These are phyloP conservation scores for Caenorhabditis becei DNA, from an alignment of 2,888 invertebrate genomes.

Conservation along the genomic window DNA sequence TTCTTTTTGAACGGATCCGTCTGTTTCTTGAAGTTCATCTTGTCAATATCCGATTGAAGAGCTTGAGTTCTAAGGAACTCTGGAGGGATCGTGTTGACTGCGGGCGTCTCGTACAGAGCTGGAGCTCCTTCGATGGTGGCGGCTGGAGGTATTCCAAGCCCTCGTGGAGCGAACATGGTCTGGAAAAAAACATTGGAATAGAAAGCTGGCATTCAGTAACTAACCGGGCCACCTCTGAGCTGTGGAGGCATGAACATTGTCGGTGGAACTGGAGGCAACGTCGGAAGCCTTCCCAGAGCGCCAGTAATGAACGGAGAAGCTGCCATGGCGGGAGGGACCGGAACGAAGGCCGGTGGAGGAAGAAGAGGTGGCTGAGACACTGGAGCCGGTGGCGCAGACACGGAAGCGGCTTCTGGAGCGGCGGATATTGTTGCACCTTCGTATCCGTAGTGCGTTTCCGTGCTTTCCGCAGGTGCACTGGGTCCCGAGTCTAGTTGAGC, in stretches of 20 bases:
- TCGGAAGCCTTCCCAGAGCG: conserved; percentile 22
- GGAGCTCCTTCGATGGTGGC: conserved; percentile 67
- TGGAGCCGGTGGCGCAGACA: conserved; percentile 13
- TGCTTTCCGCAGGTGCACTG: conserved; percentile 1
- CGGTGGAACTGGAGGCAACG: conserved; percentile 48
- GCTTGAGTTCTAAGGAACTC: conserved; percentile 56
- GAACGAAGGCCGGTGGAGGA: conserved; percentile 37
- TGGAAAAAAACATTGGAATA: conserved; percentile 16
- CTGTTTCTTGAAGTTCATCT: conserved; percentile 74
- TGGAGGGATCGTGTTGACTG: conserved; percentile 42
- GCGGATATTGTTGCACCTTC: conserved; percentile 58
- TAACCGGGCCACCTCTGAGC: conserved; percentile 44
- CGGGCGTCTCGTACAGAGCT: conserved; percentile 60
- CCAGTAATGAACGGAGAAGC: conserved; percentile 46
- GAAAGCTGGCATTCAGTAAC: conserved; percentile 19
- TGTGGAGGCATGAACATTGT: conserved; percentile 59
- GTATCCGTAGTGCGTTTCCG: conserved; percentile 39
- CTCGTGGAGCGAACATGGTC: conserved; percentile 34
- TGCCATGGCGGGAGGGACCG: not conserved
- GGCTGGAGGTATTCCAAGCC: conserved; percentile 37
- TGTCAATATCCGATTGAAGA: conserved; percentile 76
- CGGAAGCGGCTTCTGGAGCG: conserved; percentile 10
- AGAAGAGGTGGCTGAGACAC: conserved; percentile 22
- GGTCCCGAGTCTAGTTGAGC: conserved; percentile 57
- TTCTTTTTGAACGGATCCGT: conserved; percentile 65